A percentile compares a stretch with the other conserved stretches of the same genome.
Conservation (phyloP, 2,113 vertebrate genomes). For the Genyomyrus donnyi region DNA sequence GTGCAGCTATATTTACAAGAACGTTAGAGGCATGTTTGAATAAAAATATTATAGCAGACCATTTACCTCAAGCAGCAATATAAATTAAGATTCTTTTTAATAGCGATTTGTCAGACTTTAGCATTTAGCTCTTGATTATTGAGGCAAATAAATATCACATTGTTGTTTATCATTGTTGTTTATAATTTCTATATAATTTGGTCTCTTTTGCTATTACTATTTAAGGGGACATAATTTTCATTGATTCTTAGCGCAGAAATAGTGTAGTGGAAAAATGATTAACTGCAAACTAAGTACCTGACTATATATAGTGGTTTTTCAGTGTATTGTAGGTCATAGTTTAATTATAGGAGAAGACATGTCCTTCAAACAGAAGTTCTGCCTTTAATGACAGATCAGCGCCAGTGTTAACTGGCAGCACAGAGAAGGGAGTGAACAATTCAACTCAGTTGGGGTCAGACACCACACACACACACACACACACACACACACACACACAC, state of each 20-base stretch:
- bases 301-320: neutral
- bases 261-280: neutral
- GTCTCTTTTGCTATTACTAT: neutral
- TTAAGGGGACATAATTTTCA: neutral
- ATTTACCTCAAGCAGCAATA: neutral
- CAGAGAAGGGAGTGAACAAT: neutral
- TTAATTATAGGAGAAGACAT: neutral
- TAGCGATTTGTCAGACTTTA: neutral
- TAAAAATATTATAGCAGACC: neutral
- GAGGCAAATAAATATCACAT: neutral
- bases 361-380: neutral
- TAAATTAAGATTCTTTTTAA: neutral
- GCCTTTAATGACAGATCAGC: neutral
- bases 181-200: neutral
- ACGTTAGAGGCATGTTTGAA: neutral
- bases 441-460: neutral
- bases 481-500: neutral
- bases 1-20: neutral
- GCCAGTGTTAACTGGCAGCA: neutral
- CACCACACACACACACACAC: neutral
- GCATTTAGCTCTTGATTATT: neutral
- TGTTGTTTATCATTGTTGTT: neutral
- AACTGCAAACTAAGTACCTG: neutral
- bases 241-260: neutral
- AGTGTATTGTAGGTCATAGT: neutral